Conservation (phyloP, 2,113 vertebrate genomes). For the Cavia aperea region DNA sequence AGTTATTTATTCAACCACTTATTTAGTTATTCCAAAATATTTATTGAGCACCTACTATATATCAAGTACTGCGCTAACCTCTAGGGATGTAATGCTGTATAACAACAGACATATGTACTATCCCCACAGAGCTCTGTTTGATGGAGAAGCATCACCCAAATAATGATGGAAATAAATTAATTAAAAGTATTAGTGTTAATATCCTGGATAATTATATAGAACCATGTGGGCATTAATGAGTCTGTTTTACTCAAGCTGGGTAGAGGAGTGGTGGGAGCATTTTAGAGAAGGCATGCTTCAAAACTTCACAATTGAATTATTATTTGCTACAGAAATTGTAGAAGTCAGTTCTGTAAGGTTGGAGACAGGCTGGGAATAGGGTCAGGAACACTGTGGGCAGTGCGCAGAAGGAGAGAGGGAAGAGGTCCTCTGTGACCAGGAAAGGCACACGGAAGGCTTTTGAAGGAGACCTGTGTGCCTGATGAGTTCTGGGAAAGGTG, state of each 20-base stretch:
- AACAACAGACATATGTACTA: not conserved
- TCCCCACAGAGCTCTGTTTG: not conserved
- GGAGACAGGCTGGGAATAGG: not conserved
- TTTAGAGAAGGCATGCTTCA: constrained; percentile 4
- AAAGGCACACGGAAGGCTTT: not conserved
- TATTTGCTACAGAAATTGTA: not conserved
- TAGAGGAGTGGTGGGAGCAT: not conserved
- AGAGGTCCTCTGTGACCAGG: not conserved
- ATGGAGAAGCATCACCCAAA: not conserved
- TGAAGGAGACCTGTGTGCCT: not conserved
- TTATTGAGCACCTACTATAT: not conserved
- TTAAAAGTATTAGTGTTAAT: constrained; percentile 5
- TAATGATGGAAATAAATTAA: constrained; percentile 38
- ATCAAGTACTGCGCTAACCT: not conserved
- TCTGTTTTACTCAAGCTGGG: not conserved
- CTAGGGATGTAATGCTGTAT: not conserved
- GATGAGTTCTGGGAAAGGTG: not conserved
- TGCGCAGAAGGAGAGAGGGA: not conserved
- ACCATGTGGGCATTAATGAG: not conserved
- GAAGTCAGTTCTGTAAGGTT: not conserved
- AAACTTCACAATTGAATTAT: not conserved
- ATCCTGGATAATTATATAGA: constrained; percentile 26
- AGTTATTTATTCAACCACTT: not conserved
- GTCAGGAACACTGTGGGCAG: not conserved
- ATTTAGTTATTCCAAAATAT: not conserved